Base-by-base conservation (phyloP, 2,888 invertebrate genomes). In the Macropis europaea region DNA sequence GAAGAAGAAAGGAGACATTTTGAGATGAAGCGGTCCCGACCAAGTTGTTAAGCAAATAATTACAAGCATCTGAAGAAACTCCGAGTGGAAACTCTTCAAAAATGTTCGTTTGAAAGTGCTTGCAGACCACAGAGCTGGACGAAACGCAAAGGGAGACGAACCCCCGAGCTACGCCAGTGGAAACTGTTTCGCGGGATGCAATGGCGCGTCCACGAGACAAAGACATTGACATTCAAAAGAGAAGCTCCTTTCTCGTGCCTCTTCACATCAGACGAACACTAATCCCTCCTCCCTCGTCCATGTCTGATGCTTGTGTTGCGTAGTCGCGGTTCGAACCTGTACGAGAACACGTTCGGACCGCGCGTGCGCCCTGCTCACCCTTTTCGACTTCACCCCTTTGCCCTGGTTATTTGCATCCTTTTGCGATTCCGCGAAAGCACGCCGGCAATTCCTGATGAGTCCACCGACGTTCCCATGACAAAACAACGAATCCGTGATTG, bases 181-280 rank as follows among this genome's bases (percentile, higher is more conserved):
- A 57, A 61, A 70, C 76, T 48, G 66, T 48, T 75, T 36, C 64
- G 59, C 68, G 52, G 61, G 69, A 68, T 76, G 78, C 70, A 76
- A 36, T 60, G 63, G 60, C 61, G 53, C 73, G 76, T 40, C 76
- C 53, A 42, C 38, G 71, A 83, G 73, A 86, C 87, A 87, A 86
- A 87, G 87, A 86, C 87, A 87, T 87, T 88, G 87, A 87, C 88
- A 88, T 88, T 87, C 86, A 87, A 87, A 88, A 88, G 84, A 82
- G 74, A 54, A 50, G 62, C 69, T 76, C 76, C 77, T 79, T 76
- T 78, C 68, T 56, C 77, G 68, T 79, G 66, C 68, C 81, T 77
- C 81, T 81, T 81, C 69, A 63, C 78, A 76, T 81, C 81, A 82
- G 84, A 84, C 85, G 76, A 81, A 82, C 81, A 74, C 82, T 81